These are phyloP conservation scores for Lordiphosa clarofinis DNA, from an alignment of 1,140 invertebrate species.

Conservation along the genomic window DNA sequence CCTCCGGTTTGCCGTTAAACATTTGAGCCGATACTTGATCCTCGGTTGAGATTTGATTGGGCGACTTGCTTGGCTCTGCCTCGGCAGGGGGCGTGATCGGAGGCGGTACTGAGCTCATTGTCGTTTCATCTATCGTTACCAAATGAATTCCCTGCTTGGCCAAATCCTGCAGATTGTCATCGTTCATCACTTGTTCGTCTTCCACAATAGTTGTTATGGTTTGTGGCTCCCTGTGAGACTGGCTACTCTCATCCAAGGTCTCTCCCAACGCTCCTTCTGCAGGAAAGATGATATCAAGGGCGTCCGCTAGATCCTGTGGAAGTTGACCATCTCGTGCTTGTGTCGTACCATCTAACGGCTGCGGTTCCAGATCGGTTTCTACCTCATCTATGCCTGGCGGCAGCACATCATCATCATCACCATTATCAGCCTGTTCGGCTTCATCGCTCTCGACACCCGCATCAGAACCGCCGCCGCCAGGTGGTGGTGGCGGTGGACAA, in stretches of 20 bases:
- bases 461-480: slow-evolving; percentile 28
- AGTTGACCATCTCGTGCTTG: slow-evolving; percentile 70
- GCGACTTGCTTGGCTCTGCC: slow-evolving; percentile 17
- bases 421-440: slow-evolving; percentile 16
- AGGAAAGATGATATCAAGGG: slow-evolving; percentile 87
- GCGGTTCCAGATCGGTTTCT: slow-evolving; percentile 57
- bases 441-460: slow-evolving; percentile 7
- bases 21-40: slow-evolving; percentile 13
- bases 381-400: slow-evolving; percentile 74
- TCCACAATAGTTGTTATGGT: slow-evolving; percentile 66
- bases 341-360: slow-evolving; percentile 45
- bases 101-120: slow-evolving; percentile 23
- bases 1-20: slow-evolving; percentile 37
- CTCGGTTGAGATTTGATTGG: slow-evolving; percentile 19
- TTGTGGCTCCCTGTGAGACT: slow-evolving; percentile 24
- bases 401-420: slow-evolving; percentile 55
- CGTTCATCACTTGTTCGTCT: slow-evolving; percentile 53
- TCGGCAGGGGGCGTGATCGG: slow-evolving; percentile 27
- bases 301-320: slow-evolving; percentile 85
- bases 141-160: slow-evolving; percentile 71
- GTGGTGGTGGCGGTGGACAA: slow-evolving; percentile 71
- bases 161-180: slow-evolving; percentile 62
- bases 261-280: slow-evolving; percentile 45
- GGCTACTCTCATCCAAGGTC: slow-evolving; percentile 18
- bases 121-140: slow-evolving; percentile 62